Conservation (phyloP, 2,113 vertebrate species). For the Chaetodon auriga region DNA sequence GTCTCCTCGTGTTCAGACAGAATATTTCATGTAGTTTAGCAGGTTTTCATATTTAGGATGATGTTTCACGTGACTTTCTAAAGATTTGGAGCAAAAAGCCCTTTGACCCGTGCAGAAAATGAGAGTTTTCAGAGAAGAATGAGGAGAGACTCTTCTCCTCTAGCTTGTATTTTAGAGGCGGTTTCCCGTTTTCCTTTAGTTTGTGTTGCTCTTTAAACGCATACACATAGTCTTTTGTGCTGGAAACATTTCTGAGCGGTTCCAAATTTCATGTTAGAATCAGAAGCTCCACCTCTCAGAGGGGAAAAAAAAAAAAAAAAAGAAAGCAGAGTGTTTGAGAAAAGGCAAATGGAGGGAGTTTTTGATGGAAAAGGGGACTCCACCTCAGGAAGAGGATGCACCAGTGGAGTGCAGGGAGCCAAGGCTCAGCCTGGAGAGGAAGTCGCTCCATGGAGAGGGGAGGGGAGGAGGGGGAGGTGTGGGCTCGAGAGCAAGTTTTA, state of each 20-base stretch:
- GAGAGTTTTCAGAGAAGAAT: neutral
- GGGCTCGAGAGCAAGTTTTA: constrained; percentile 73
- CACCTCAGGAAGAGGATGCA: constrained; percentile 90
- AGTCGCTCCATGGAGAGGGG: constrained; percentile 71
- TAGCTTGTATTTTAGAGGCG: neutral
- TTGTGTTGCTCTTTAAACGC: constrained; percentile 38
- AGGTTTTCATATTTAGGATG: neutral
- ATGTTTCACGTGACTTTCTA: constrained; percentile 8
- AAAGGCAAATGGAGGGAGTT: constrained; percentile 73
- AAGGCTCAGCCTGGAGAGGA: constrained; percentile 81
- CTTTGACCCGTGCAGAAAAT: constrained; percentile 1
- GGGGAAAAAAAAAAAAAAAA: constrained; percentile 14
- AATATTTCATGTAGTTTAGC: neutral
- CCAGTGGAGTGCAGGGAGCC: constrained; percentile 82
- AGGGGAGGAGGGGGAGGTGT: constrained; percentile 20
- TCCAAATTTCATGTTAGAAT: constrained; percentile 72
- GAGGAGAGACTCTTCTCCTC: neutral
- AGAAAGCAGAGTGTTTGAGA: constrained; percentile 49
- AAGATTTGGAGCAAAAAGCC: neutral
- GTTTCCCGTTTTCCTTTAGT: constrained; percentile 11
- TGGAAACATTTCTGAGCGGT: constrained; percentile 67
- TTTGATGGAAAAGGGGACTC: constrained; percentile 83
- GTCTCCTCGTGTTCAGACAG: neutral
- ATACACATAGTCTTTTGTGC: constrained; percentile 49
- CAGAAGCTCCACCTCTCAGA: constrained; percentile 69